phyloP scores from a whole-genome alignment of 2,888 invertebrate species.

The Dromius quadrimaculatus region DNA sequence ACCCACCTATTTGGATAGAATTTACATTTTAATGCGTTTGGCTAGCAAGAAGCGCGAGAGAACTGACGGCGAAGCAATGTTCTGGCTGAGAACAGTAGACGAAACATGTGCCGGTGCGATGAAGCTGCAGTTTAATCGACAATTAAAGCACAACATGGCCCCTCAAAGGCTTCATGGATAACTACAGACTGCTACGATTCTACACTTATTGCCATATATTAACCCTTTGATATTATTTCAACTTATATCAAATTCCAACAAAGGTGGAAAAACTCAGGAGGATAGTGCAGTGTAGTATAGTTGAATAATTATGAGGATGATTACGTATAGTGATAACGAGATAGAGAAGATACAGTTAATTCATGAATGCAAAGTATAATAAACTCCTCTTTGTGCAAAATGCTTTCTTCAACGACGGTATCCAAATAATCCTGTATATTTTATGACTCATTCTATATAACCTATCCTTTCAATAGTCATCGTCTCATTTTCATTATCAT shows the following conservation, averaged over 20 bases:
- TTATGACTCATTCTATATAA: too few species aligned
- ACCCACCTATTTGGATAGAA: conserved; percentile 49
- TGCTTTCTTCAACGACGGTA: too few species aligned
- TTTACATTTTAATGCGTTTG: conserved; percentile 48
- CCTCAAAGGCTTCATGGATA: conserved; percentile 43
- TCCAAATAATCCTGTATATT: too few species aligned
- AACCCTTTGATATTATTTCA: conserved; percentile 1
- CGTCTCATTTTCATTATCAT: too few species aligned
- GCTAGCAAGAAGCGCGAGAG: not conserved
- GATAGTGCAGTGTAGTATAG: too few species aligned
- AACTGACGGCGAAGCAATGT: not conserved
- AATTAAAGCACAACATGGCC: conserved; percentile 48
- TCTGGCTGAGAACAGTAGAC: not conserved
- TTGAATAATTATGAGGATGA: too few species aligned
- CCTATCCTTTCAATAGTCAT: too few species aligned
- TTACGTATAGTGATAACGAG: too few species aligned
- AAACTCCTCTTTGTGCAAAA: too few species aligned
- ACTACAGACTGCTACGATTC: conserved; percentile 4
- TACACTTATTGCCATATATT: not conserved
- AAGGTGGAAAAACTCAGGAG: too few species aligned
- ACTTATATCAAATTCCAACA: conserved; percentile 7
- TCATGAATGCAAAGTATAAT: too few species aligned
- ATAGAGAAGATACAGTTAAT: too few species aligned
- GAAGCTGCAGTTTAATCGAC: conserved; percentile 45
- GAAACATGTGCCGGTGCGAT: conserved; percentile 8